phyloP scores from a whole-genome alignment of 2,113 vertebrate genomes.

The Festucalex cinctus region DNA sequence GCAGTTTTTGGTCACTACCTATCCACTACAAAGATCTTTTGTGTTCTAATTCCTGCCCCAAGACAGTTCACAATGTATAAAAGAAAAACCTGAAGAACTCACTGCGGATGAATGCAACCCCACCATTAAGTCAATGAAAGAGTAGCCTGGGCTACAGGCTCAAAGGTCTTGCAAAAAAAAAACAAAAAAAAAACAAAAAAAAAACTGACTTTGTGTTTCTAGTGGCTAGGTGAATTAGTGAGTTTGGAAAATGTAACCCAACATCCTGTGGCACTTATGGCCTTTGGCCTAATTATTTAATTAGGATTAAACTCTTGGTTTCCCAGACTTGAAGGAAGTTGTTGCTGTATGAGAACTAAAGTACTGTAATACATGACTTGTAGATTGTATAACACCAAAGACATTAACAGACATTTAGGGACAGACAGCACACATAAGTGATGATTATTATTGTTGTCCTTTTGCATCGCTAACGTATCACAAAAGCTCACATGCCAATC shows the following conservation, averaged over 20 bases:
- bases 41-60: slow-evolving; percentile 41
- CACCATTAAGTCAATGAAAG: slow-evolving; percentile 44
- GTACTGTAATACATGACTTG: background rate
- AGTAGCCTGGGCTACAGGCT: slow-evolving; percentile 28
- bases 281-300: slow-evolving; percentile 37
- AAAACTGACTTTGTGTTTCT: slow-evolving; percentile 39
- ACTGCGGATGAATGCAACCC: slow-evolving; percentile 30
- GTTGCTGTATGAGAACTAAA: slow-evolving; percentile 20
- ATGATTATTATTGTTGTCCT: too few species aligned
- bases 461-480: too few species aligned
- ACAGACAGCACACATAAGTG: background rate
- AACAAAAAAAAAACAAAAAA: slow-evolving; percentile 7
- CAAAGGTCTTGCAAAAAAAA: slow-evolving; percentile 13
- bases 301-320: slow-evolving; percentile 15
- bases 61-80: slow-evolving; percentile 31
- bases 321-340: background rate
- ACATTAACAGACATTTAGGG: background rate
- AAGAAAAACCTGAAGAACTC: slow-evolving; percentile 30
- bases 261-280: slow-evolving; percentile 9
- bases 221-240: slow-evolving; percentile 25
- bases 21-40: slow-evolving; percentile 37
- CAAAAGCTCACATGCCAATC: too few species aligned
- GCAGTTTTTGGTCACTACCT: slow-evolving; percentile 7
- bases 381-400: background rate
- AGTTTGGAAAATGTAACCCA: slow-evolving; percentile 29